Base-by-base conservation (phyloP, 2,113 vertebrate genomes). In the Psophia crepitans region DNA sequence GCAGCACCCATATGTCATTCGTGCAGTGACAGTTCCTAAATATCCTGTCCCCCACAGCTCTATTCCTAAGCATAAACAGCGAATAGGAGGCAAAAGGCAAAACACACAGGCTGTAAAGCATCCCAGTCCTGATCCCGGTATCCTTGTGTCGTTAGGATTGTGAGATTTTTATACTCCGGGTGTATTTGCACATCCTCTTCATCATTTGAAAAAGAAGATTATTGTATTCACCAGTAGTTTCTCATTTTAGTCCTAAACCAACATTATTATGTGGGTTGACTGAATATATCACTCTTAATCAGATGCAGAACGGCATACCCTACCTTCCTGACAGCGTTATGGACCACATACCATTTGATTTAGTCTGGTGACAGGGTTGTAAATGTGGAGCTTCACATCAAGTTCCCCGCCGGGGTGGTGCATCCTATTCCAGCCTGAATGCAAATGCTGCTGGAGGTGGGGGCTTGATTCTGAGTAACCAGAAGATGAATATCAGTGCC, bases 311-410 rank as follows among this genome's bases (percentile, higher is more conserved):
- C 1, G 0, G 80, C 95, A 77, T 91, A 65, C 61, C 70, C 73
- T 93, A 79, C 93, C 84, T 93, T 95, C 86, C 66, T 96, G 96
- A 95, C 96, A 97, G 94, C 2, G 48, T 97, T 96, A 97, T 95
- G 84, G 95, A 77, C 74, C 24, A 3, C 79, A 46, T 87, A 75
- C 83, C 4, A 0, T 91, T 97, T 97, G 93, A 97, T 97, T 96
- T 97, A 96, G 86, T 74, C 70, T 63, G 56, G 77, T 90, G 91
- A 87, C 71, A 93, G 95, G 84, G 69, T 35, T 95, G 93, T 96
- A 96, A 96, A 96, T 87, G 89, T 54, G 66, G 80, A 91, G 66
- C 60, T 87, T 93, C 48, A 16, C 43, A 82, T 73, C 84, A 77
- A 70, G 39, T 41, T 93, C 43, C 44, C 65, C 2, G 12, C 37